These are phyloP conservation scores for Microdon myrmicae DNA, from an alignment of 2,888 invertebrate species.

Conservation along the genomic window DNA sequence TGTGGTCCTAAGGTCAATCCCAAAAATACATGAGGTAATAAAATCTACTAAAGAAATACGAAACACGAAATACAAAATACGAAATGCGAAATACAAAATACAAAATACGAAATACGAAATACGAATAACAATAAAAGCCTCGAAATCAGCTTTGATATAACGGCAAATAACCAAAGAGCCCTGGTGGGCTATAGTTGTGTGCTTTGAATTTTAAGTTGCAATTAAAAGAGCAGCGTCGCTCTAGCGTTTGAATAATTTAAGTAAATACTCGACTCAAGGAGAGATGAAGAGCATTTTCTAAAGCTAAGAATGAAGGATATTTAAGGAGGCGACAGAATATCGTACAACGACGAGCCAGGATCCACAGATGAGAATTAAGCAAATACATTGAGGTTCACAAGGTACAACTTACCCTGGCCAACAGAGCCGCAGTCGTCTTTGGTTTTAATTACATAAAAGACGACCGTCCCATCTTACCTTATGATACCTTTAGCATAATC, in stretches of 20 bases:
- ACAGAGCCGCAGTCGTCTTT: constrained; percentile 38
- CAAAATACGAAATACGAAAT: no score
- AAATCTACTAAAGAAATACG: no score
- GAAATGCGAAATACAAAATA: no score
- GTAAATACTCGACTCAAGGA: constrained; percentile 32
- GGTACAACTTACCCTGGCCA: constrained; percentile 32
- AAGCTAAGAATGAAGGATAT: constrained; percentile 21
- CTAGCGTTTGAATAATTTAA: constrained; percentile 52
- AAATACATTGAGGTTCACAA: constrained; percentile 45
- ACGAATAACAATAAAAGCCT: no score
- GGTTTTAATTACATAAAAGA: constrained; percentile 47
- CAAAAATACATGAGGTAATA: no score
- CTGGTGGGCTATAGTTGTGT: constrained; percentile 60
- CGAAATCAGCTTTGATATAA: no score
- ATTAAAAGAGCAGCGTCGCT: constrained; percentile 56
- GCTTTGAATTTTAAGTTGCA: constrained; percentile 64
- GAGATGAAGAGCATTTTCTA: constrained; percentile 28
- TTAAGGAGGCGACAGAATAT: neutral
- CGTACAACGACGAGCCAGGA: neutral
- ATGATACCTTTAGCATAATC: constrained; percentile 13
- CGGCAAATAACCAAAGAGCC: no score
- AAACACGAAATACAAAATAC: no score
- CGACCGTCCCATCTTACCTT: constrained; percentile 12
- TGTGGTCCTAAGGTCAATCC: no score
- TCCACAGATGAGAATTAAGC: constrained; percentile 32